Percentiles rank a stretch among this genome's conserved stretches.
Conservation (phyloP, 2,888 invertebrate genomes). For the Eupithecia subumbrata region DNA sequence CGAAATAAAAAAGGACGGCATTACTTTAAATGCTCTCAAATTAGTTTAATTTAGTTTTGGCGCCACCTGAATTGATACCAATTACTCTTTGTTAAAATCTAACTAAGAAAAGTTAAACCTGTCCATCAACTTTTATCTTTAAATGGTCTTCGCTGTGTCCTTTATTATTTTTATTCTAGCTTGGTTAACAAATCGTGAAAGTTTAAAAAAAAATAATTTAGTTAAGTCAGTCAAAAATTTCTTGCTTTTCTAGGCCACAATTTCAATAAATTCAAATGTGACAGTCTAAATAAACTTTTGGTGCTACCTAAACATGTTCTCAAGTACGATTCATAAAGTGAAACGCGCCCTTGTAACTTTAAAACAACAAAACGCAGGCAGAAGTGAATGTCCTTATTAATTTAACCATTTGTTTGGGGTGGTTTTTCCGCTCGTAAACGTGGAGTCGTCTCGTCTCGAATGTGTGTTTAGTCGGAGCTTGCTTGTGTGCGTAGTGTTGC, state of each 20-base stretch:
- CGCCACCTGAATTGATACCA: too few species aligned
- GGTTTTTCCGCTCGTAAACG: slow-evolving; percentile 75
- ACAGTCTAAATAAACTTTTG: neutral
- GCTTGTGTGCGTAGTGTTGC: slow-evolving; percentile 63
- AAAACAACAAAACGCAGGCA: slow-evolving; percentile 57
- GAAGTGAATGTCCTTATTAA: slow-evolving; percentile 77
- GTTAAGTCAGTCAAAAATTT: too few species aligned
- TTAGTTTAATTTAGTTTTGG: too few species aligned
- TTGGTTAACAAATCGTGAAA: too few species aligned
- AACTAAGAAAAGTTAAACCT: too few species aligned
- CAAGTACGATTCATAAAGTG: slow-evolving; percentile 20
- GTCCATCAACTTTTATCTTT: too few species aligned
- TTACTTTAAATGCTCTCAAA: too few species aligned
- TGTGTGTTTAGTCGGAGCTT: slow-evolving; percentile 63
- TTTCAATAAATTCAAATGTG: neutral
- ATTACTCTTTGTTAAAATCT: too few species aligned
- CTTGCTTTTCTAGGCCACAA: neutral
- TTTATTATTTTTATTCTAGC: too few species aligned
- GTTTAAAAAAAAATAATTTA: too few species aligned
- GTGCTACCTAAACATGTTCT: neutral
- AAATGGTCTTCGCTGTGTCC: too few species aligned
- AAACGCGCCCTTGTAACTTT: slow-evolving; percentile 55
- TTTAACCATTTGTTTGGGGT: slow-evolving; percentile 79
- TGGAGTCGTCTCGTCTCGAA: slow-evolving; percentile 66
- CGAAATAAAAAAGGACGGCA: too few species aligned